These are phyloP conservation scores for Ophion slaviceki DNA, from an alignment of 2,888 invertebrate genomes.

Conservation along the genomic window DNA sequence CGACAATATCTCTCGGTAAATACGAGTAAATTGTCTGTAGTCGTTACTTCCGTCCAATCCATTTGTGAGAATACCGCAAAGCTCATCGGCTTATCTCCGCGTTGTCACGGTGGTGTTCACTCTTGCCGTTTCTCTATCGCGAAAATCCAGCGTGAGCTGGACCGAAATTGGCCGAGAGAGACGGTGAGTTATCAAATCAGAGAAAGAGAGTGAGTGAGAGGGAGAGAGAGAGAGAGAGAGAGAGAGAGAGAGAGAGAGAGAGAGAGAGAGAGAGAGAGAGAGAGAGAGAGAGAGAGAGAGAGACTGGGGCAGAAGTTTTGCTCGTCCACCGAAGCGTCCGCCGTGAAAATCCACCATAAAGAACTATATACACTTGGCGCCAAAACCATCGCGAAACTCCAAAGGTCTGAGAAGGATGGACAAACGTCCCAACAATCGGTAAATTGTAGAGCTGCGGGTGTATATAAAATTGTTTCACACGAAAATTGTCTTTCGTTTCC, in stretches of 20 bases:
- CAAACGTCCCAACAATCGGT: constrained; percentile 23
- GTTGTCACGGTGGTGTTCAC: constrained; percentile 38
- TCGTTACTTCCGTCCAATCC: constrained; percentile 17
- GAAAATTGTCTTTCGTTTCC: constrained; percentile 16
- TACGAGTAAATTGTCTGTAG: constrained; percentile 33
- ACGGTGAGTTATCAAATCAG: not conserved
- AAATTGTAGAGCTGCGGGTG: constrained; percentile 6
- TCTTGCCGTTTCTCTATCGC: constrained; percentile 24
- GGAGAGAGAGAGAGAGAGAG: constrained; percentile 10
- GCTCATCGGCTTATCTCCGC: constrained; percentile 58
- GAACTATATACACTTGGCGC: constrained; percentile 3
- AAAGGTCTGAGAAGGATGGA: constrained; percentile 10
- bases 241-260: constrained; percentile 8
- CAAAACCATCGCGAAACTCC: not conserved
- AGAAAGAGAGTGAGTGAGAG: no score
- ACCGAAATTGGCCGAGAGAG: not conserved
- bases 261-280: constrained; percentile 6
- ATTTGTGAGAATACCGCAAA: constrained; percentile 56
- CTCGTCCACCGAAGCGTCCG: constrained; percentile 22
- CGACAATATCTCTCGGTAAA: not conserved
- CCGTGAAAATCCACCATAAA: constrained; percentile 13
- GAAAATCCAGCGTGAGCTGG: constrained; percentile 25
- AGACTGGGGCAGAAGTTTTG: constrained; percentile 38
- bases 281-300: constrained; percentile 9
- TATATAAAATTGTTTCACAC: constrained; percentile 8